Conservation (phyloP, 1,140 invertebrate genomes). For the Magallana ariakensis region DNA sequence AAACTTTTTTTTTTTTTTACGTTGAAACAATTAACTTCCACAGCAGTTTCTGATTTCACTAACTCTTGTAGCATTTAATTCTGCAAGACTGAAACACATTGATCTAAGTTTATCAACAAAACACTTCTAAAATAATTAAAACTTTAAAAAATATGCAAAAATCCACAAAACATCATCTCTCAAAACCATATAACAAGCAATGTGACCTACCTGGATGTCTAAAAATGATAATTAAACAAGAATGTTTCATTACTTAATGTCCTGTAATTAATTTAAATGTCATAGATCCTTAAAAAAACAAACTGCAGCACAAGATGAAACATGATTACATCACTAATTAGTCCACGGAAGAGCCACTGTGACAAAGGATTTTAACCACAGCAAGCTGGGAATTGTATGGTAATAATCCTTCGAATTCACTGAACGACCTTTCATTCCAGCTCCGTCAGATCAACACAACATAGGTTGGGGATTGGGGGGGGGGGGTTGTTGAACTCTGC, state of each 20-base stretch:
- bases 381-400: not conserved
- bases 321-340: not conserved
- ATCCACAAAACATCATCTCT: too few relatives aligned
- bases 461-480: too few relatives aligned
- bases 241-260: not conserved
- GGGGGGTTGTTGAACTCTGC: not conserved
- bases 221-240: slow-evolving; percentile 25
- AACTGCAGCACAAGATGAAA: not conserved
- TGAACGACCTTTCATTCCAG: not conserved
- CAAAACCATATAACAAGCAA: too few relatives aligned
- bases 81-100: too few relatives aligned
- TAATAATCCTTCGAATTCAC: not conserved
- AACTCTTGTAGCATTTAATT: too few relatives aligned
- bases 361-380: not conserved
- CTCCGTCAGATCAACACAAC: not conserved
- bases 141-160: too few relatives aligned
- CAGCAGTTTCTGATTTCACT: too few relatives aligned
- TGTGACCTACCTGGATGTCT: not conserved
- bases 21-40: too few relatives aligned
- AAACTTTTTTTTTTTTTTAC: too few relatives aligned
- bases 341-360: not conserved
- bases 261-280: slow-evolving; percentile 29
- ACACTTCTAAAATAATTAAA: too few relatives aligned
- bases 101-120: too few relatives aligned
- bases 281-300: not conserved